Evolutionary conservation across 2,113 vertebrate species (phyloP).

Genomic region (Carlito syrichta): DNA sequence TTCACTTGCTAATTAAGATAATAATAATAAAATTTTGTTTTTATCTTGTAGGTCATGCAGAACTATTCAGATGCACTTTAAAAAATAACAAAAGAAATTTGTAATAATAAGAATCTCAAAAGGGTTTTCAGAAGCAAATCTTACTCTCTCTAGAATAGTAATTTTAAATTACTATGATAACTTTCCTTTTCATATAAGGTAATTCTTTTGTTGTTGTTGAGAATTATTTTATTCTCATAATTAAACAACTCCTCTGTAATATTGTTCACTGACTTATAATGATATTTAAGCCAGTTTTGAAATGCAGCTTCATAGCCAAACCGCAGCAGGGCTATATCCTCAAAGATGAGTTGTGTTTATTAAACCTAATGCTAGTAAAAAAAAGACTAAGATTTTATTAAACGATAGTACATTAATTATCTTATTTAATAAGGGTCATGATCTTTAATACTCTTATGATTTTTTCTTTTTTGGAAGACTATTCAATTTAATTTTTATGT

Average conservation of each 20-base stretch:
- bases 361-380: neutral
- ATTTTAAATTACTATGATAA: neutral
- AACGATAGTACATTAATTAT: neutral
- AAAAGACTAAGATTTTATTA: conserved; percentile 7
- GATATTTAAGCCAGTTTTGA: conserved; percentile 15
- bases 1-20: neutral
- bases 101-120: neutral
- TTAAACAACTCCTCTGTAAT: neutral
- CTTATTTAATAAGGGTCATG: neutral
- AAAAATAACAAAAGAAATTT: neutral
- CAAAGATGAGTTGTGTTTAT: neutral
- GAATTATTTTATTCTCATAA: neutral
- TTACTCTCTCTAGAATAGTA: neutral
- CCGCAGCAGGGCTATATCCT: neutral
- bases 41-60: neutral
- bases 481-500: conserved; percentile 19
- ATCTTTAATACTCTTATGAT: neutral
- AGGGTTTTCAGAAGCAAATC: neutral
- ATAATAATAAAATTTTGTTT: neutral
- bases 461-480: neutral
- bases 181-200: neutral
- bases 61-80: neutral
- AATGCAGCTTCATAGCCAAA: neutral
- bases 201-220: conserved; percentile 9
- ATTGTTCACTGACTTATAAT: neutral